Evolutionary conservation across 2,888 invertebrate species (phyloP), one percentile per base, ranked within the genome.

Genomic region (Chrysotoxum bicinctum): DNA sequence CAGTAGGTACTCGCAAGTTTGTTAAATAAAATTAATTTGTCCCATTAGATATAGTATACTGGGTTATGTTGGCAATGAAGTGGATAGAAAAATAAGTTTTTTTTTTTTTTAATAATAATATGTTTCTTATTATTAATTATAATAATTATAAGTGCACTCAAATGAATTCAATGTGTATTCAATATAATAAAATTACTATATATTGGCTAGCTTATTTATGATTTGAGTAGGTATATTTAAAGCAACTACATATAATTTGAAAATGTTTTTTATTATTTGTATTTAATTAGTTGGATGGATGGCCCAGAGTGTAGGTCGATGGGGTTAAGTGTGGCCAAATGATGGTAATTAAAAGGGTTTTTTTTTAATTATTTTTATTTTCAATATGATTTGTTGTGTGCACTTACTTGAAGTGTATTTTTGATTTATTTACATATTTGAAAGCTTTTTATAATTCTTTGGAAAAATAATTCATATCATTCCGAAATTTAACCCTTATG

Each of bases 1-100:
- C 21, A 64, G 45, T 69, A 43, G 40, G 45, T 45, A 64, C 54
- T 74, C 35, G 30, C n/a, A 23, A n/a, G 68, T 45, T 69, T 35
- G 64, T 75, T 70, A 66, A 54, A 72, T 76, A 80, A 66, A 76
- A 80, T 84, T 84, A 75, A 84, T 84, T 84, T 72, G 37, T 80
- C 72, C 79, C 58, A 76, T 75, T 79, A 66, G 12, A 21, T 14
- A 19, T 48, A 10, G 6, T 7, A 21, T 74, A 54, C 60, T 48
- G 54, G 45, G 60, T 68, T 66, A 1, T 32, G 14, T 37, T 52
- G 48, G 56, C 56, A 62, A 74, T 73, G 60, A 73, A 82, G 50
- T 72, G 21, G 12, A 50, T 50, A 26, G 12, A 50, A n/a, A 26
- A 50, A 50, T 26, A 50, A 23, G 21, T 23, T 2, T 21, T 10